These are phyloP conservation scores for Ciconia stormi DNA, from an alignment of 2,113 vertebrate genomes.

Conservation along the genomic window DNA sequence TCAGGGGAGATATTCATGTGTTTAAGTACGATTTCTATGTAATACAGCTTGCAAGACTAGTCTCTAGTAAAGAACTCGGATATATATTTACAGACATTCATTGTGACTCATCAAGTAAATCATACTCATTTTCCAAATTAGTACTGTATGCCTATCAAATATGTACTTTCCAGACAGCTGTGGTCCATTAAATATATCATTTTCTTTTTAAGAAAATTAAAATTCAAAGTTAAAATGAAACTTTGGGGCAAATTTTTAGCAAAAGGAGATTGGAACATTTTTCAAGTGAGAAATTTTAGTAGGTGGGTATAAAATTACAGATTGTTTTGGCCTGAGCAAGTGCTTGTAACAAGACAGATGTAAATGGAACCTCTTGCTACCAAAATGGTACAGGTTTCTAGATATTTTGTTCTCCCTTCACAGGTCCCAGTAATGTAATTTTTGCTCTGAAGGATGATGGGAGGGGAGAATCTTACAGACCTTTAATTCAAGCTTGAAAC, in stretches of 20 bases:
- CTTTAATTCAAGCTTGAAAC: not conserved
- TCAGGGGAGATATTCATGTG: not conserved
- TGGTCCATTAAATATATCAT: constrained; percentile 47
- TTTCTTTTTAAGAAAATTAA: constrained; percentile 66
- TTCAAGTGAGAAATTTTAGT: not conserved
- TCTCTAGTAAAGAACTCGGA: not conserved
- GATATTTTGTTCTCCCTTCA: not conserved
- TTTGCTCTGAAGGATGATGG: not conserved
- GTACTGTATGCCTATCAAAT: constrained; percentile 35
- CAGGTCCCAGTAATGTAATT: not conserved
- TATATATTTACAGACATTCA: constrained; percentile 46
- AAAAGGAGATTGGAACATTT: not conserved
- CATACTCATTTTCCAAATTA: constrained; percentile 64
- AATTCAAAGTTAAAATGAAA: constrained; percentile 51
- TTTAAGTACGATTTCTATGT: not conserved
- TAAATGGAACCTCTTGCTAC: not conserved
- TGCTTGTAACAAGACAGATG: not conserved
- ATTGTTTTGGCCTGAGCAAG: not conserved
- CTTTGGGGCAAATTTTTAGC: not conserved
- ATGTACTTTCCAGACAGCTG: constrained; percentile 50
- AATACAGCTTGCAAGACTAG: not conserved
- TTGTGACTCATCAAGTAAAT: constrained; percentile 68
- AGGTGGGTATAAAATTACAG: not conserved
- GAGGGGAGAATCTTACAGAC: not conserved
- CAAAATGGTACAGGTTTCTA: not conserved